These are phyloP conservation scores for Monoplex corrugatus DNA, from an alignment of 2,888 invertebrate species.

Conservation along the genomic window DNA sequence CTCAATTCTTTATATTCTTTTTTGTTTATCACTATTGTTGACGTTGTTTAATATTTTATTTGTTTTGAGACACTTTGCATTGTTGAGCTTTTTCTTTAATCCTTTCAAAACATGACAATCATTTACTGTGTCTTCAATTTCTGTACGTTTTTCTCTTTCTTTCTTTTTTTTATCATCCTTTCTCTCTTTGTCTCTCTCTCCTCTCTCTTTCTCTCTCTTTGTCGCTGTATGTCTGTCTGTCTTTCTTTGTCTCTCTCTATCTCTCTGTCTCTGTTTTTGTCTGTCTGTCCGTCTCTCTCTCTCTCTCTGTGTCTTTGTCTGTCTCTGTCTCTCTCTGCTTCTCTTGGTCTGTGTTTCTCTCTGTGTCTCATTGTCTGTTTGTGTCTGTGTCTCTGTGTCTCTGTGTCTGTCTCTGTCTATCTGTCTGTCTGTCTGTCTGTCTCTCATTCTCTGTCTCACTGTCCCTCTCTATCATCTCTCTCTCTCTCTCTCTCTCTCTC, in stretches of 20 bases:
- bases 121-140: not conserved
- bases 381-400: not conserved
- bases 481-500: not conserved
- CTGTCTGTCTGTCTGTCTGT: not conserved
- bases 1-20: not conserved
- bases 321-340: not conserved
- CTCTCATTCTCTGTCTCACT: not conserved
- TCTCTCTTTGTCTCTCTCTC: constrained; percentile 2
- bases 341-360: too few relatives aligned
- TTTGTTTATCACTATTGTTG: not conserved
- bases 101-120: too few relatives aligned
- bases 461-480: not conserved
- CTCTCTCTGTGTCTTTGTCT: not conserved
- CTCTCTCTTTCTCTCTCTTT: not conserved
- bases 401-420: not conserved
- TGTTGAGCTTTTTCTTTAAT: too few relatives aligned
- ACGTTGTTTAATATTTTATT: not conserved
- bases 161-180: not conserved
- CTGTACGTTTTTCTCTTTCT: not conserved
- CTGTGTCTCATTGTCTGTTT: too few relatives aligned
- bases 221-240: too few relatives aligned
- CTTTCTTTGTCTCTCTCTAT: not conserved
- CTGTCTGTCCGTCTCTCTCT: constrained; percentile 18
- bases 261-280: constrained; percentile 15
- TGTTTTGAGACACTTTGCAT: too few relatives aligned